These are phyloP conservation scores for Bovichtus variegatus DNA, from an alignment of 2,797 vertebrate species.

Conservation along the genomic window DNA sequence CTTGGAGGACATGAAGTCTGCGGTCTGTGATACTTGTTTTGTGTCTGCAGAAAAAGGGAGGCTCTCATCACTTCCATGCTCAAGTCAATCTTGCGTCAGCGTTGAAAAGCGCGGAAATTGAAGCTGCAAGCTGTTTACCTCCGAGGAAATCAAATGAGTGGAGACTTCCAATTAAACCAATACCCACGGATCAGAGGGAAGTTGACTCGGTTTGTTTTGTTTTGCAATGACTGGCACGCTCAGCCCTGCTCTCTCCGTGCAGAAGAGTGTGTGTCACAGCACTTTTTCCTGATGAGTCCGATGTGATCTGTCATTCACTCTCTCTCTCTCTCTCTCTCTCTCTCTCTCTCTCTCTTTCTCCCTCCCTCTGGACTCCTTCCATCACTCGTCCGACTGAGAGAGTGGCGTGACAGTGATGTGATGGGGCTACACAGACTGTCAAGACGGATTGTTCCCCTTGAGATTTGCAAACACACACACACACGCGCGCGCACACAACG, in stretches of 20 bases:
- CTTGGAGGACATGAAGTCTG: background rate
- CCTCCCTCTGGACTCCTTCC: slow-evolving; percentile 76
- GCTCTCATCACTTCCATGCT: slow-evolving; percentile 28
- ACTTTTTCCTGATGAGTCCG: slow-evolving; percentile 73
- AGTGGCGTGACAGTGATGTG: slow-evolving; percentile 82
- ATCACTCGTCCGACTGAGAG: slow-evolving; percentile 74
- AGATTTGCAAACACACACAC: slow-evolving; percentile 58
- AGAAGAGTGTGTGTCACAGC: slow-evolving; percentile 71
- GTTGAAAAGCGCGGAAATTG: slow-evolving; percentile 25
- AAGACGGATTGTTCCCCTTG: slow-evolving; percentile 79
- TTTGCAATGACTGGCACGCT: slow-evolving; percentile 38
- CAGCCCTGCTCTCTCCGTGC: slow-evolving; percentile 38
- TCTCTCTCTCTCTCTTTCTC: no score
- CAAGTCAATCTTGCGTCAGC: slow-evolving; percentile 50
- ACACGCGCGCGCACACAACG: slow-evolving; percentile 41
- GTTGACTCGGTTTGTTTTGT: slow-evolving; percentile 60
- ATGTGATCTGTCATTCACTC: slow-evolving; percentile 75
- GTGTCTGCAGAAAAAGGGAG: slow-evolving; percentile 17
- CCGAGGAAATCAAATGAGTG: slow-evolving; percentile 52
- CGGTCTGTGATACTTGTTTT: slow-evolving; percentile 9
- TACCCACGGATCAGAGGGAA: slow-evolving; percentile 49
- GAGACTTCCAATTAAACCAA: slow-evolving; percentile 64
- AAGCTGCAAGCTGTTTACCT: slow-evolving; percentile 56
- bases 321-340: slow-evolving; percentile 57
- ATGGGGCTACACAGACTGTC: slow-evolving; percentile 82